A percentile compares a stretch with the other conserved stretches of the same genome.
phyloP scores from a whole-genome alignment of 1,140 invertebrate species.

The Asobara japonica region DNA sequence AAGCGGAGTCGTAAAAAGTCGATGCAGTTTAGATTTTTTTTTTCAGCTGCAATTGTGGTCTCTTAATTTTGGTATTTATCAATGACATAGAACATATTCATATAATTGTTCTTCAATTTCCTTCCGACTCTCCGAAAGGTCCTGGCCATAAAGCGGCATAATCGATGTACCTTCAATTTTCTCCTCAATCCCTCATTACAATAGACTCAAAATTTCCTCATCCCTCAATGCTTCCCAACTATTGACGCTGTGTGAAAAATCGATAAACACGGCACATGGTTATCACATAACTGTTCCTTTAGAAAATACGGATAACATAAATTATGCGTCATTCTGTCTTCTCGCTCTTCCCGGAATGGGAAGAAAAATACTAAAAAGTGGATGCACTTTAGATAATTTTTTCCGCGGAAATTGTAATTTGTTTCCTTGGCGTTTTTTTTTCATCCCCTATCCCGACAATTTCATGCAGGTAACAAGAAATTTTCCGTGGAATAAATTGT shows the following conservation, averaged over 20 bases:
- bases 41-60: neutral
- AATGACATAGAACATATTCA: too few species aligned
- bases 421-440: neutral
- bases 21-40: neutral
- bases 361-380: neutral
- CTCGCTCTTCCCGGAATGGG: neutral
- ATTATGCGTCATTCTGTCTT: neutral
- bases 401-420: neutral
- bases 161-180: neutral
- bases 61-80: too few species aligned
- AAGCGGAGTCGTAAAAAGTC: neutral
- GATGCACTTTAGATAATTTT: neutral
- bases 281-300: neutral
- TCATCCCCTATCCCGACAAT: too few species aligned
- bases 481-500: neutral
- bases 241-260: neutral
- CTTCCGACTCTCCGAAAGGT: neutral
- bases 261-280: neutral
- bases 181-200: too few species aligned
- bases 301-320: neutral
- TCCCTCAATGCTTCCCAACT: too few species aligned
- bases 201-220: too few species aligned
- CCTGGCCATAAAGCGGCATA: neutral
- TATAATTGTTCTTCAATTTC: too few species aligned
- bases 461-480: neutral